A percentile compares a stretch with the other conserved stretches of the same genome.
Conservation (phyloP, 2,113 vertebrate genomes). For the Neodon shergylaensis region DNA sequence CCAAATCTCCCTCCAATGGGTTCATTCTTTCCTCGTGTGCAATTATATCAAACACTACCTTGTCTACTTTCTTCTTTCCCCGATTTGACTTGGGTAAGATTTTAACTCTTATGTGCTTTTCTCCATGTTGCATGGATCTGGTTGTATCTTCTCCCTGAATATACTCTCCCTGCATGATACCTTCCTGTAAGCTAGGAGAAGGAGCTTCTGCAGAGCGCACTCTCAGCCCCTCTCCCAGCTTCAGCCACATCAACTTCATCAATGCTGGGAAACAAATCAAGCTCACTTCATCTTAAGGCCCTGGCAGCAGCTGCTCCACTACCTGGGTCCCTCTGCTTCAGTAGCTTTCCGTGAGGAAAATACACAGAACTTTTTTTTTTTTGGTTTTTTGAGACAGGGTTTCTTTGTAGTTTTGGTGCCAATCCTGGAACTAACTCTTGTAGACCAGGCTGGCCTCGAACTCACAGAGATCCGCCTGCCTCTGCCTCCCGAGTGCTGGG, state of each 20-base stretch:
- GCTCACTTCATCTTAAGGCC: neutral
- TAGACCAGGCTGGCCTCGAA: too few species aligned
- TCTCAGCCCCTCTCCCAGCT: neutral
- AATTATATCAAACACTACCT: neutral
- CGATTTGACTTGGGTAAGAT: neutral
- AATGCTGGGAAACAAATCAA: neutral
- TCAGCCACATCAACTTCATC: neutral
- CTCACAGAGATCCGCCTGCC: too few species aligned
- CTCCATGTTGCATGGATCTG: neutral
- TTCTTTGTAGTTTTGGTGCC: too few species aligned
- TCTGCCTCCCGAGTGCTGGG: too few species aligned
- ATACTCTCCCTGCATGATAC: neutral
- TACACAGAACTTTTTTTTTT: too few species aligned
- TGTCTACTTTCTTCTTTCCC: neutral
- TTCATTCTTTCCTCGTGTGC: neutral
- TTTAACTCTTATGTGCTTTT: neutral
- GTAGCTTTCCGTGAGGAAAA: neutral
- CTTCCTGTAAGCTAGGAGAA: neutral
- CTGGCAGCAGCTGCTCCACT: neutral
- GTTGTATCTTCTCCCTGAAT: neutral
- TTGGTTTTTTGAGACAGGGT: too few species aligned
- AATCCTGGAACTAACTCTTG: too few species aligned
- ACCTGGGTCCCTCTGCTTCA: neutral
- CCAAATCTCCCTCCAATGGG: conserved; percentile 18
- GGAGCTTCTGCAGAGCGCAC: neutral